phyloP scores from a whole-genome alignment of 2,888 invertebrate species.

The Bombylius major region DNA sequence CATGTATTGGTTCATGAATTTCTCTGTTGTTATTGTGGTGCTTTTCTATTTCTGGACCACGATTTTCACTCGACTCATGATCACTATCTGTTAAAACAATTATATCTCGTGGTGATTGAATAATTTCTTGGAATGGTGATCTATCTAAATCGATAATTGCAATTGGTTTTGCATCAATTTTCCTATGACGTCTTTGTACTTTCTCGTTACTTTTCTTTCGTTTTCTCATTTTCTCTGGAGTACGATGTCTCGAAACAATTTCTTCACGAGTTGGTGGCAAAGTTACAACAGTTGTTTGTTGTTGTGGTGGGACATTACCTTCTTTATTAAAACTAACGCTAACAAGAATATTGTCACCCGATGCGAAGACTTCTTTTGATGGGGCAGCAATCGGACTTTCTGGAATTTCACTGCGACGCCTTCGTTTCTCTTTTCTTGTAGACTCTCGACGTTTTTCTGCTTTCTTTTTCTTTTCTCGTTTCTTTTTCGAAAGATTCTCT shows the following conservation, averaged over 20 bases:
- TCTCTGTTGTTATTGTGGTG: conserved; percentile 13
- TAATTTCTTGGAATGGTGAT: conserved; percentile 72
- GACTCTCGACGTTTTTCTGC: conserved; percentile 39
- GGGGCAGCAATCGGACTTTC: conserved; percentile 42
- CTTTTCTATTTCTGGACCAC: not conserved
- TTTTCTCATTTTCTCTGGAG: conserved; percentile 19
- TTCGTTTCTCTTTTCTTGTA: conserved; percentile 36
- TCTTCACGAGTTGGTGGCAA: conserved; percentile 32
- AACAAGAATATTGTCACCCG: conserved; percentile 84
- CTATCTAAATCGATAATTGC: conserved; percentile 77
- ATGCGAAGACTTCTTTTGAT: conserved; percentile 83
- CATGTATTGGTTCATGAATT: conserved; percentile 19
- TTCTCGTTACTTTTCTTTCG: conserved; percentile 19
- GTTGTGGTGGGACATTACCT: conserved; percentile 18
- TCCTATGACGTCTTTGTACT: conserved; percentile 41
- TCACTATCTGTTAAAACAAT: conserved; percentile 78
- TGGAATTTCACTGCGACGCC: conserved; percentile 23
- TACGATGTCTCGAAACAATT: conserved; percentile 23
- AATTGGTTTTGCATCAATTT: conserved; percentile 47
- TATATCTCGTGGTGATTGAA: conserved; percentile 65
- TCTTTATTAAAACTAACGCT: conserved; percentile 81
- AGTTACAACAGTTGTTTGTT: conserved; percentile 32
- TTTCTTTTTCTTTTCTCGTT: conserved; percentile 32
- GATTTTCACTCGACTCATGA: conserved; percentile 27
- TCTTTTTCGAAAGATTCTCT: conserved; percentile 25